Evolutionary conservation across 2,888 invertebrate species (phyloP), one percentile per base, ranked within the genome.

Genomic region (Desoria tigrina): DNA sequence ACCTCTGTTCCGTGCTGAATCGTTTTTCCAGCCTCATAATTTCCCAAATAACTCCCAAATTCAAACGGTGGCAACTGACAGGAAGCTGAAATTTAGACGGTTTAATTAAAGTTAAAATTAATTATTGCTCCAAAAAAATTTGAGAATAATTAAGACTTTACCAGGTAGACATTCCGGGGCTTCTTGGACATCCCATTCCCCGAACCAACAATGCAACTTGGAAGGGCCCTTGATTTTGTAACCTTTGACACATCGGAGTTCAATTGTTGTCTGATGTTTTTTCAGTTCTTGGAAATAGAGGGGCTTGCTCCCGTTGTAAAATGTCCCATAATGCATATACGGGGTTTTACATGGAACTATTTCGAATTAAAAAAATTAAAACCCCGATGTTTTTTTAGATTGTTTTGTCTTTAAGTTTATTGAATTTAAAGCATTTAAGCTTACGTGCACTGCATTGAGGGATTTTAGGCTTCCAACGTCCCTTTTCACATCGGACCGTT

Each of bases 1-100:
- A 92, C 90, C 1, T 87, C 86, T 0, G 90, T 88, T 0, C 90
- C 91, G 77, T 91, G 90, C 0, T 89, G 89, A 26, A 92, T 90
- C 0, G 88, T 16, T 90, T 9, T 83, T 0, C 91, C 91, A 1
- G 89, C 85, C 49, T 90, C 82, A 80, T 91, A 92, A 0, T 91
- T 91, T 0, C 84, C 86, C 78, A 88, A 84, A 79, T 89, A 90
- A n/a, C 86, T 85, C 0, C 89, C 89, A 55, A 88, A 84, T 55
- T 84, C 81, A 18, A 90, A 84, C 2, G 83, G 81, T 0, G 89
- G 89, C 3, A 90, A 81, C 74, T 86, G 85, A 75, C 89, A 90
- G 0, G 88, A 87, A 1, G 87, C 88, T 86, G 79, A 58, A 75
- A 75, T n/a, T n/a, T n/a, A n/a, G n/a, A n/a, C n/a, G n/a, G n/a